A percentile compares a stretch with the other conserved stretches of the same genome.
These are phyloP conservation scores for Schizotus pectinicornis DNA, from an alignment of 2,888 invertebrate species.

Conservation along the genomic window DNA sequence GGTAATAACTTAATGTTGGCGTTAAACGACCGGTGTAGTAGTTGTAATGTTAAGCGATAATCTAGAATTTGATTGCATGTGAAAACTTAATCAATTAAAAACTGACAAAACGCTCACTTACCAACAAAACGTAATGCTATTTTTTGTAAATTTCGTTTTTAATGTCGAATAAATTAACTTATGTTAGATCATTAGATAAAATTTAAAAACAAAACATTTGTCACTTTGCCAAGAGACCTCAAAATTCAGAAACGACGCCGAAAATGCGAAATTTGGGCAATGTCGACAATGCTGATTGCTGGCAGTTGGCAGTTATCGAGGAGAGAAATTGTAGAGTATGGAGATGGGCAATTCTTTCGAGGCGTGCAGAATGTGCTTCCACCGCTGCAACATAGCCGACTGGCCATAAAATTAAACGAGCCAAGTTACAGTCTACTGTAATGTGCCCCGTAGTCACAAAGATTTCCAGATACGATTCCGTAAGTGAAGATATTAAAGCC, in stretches of 20 bases:
- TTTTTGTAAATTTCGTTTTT: slow-evolving; percentile 10
- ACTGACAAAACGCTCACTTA: too few species aligned
- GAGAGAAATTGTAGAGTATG: neutral
- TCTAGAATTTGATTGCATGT: too few species aligned
- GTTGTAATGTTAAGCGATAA: too few species aligned
- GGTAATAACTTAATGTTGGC: too few species aligned
- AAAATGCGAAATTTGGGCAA: neutral
- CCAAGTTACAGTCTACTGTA: slow-evolving; percentile 29
- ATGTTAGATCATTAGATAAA: too few species aligned
- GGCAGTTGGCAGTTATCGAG: neutral
- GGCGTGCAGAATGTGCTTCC: neutral
- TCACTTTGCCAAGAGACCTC: too few species aligned
- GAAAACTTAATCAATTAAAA: too few species aligned
- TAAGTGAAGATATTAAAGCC: slow-evolving; percentile 31
- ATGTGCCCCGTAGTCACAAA: slow-evolving; percentile 33
- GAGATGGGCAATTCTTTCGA: neutral
- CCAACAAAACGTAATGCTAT: too few species aligned
- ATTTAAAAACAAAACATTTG: slow-evolving; percentile 13
- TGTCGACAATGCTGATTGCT: neutral
- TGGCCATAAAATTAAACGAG: slow-evolving; percentile 29
- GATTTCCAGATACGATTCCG: slow-evolving; percentile 29
- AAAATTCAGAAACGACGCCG: slow-evolving; percentile 4
- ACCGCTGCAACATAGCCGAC: slow-evolving; percentile 20
- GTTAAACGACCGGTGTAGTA: too few species aligned
- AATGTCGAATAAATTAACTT: slow-evolving; percentile 9